Conservation (phyloP, 2,113 vertebrate genomes). For the Lynx canadensis region DNA sequence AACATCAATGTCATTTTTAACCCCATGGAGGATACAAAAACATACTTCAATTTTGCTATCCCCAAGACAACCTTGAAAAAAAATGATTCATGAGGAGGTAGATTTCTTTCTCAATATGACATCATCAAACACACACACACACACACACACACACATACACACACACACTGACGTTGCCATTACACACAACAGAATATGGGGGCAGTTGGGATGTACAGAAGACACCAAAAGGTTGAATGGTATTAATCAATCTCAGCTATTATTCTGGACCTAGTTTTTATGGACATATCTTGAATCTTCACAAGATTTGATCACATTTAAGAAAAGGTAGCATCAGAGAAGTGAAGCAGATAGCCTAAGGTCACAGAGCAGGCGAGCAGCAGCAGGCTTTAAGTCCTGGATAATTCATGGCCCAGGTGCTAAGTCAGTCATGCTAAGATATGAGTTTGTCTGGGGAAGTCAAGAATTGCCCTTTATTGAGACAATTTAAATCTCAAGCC, state of each 20-base stretch:
- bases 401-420: neutral
- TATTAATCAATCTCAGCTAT: neutral
- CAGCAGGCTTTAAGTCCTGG: neutral
- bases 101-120: neutral
- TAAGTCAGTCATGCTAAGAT: neutral
- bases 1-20: neutral
- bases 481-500: neutral
- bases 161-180: neutral
- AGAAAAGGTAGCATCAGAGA: neutral
- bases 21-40: neutral
- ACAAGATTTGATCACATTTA: neutral
- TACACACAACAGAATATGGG: neutral
- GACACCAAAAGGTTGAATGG: neutral
- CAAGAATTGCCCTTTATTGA: neutral
- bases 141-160: too few relatives aligned
- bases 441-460: neutral
- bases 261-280: neutral
- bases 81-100: neutral
- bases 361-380: neutral
- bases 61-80: neutral
- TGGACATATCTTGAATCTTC: neutral
- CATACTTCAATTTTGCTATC: neutral
- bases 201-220: neutral
- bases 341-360: neutral
- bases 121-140: too few relatives aligned